phyloP scores from a whole-genome alignment of 1,140 invertebrate species.

The Macrobrachium rosenbergii region DNA sequence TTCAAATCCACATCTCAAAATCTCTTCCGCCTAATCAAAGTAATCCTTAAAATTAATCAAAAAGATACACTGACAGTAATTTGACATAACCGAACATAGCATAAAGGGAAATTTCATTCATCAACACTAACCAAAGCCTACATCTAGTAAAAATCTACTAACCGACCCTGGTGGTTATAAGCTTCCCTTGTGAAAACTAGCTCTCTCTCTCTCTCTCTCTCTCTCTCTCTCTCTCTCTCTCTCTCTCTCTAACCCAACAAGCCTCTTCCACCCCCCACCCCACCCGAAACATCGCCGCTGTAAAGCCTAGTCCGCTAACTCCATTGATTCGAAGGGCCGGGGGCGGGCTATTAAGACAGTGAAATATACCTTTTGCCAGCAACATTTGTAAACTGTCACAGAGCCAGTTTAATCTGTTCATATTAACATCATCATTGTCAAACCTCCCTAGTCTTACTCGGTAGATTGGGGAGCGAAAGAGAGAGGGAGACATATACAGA shows the following conservation, averaged over 20 bases:
- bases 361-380: slow-evolving; percentile 47
- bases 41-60: too few species aligned
- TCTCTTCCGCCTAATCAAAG: too few species aligned
- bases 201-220: not conserved
- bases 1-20: too few species aligned
- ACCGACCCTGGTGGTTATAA: too few species aligned
- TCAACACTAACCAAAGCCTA: too few species aligned
- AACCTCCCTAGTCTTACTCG: slow-evolving; percentile 33
- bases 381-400: slow-evolving; percentile 57
- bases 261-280: not conserved
- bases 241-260: not conserved
- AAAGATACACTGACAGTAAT: too few species aligned
- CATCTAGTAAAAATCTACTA: too few species aligned
- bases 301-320: not conserved
- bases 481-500: slow-evolving; percentile 2
- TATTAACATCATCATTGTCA: slow-evolving; percentile 64
- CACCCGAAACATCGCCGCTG: not conserved
- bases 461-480: slow-evolving; percentile 34
- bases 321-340: slow-evolving; percentile 48
- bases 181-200: too few species aligned
- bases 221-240: not conserved
- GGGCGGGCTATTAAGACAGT: slow-evolving; percentile 52
- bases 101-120: too few species aligned
- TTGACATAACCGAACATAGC: too few species aligned
- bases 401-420: slow-evolving; percentile 55